A percentile compares a stretch with the other conserved stretches of the same genome.
Evolutionary conservation across 2,797 vertebrate species (phyloP).

Genomic region (Thamnophis elegans): DNA sequence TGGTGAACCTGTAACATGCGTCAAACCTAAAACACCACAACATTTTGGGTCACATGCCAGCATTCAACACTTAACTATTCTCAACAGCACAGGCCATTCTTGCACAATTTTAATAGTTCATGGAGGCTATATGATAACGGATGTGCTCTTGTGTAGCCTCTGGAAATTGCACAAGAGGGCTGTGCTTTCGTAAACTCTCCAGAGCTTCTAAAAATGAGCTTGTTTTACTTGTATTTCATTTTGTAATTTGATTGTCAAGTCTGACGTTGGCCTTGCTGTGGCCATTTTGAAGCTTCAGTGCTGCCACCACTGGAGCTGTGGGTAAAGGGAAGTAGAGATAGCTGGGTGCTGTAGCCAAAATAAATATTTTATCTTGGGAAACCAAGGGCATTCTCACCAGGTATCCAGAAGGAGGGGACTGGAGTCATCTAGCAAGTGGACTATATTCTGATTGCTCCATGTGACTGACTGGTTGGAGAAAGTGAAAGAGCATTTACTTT

Average conservation of each 20-base stretch:
- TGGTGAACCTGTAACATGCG: background rate
- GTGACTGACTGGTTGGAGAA: no score
- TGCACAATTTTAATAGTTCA: background rate
- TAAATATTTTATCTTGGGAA: no score
- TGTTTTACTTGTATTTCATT: background rate
- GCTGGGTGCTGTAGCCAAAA: no score
- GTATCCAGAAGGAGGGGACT: no score
- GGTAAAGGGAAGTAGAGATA: no score
- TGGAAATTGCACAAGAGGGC: background rate
- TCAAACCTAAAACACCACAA: background rate
- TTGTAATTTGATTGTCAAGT: background rate
- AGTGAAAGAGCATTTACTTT: no score
- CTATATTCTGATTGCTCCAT: no score
- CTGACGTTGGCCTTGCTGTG: no score
- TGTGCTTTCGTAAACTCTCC: background rate
- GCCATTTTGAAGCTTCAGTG: no score
- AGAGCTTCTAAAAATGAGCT: background rate
- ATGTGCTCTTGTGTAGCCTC: background rate
- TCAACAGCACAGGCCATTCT: background rate
- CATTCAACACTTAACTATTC: background rate
- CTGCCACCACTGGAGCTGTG: no score
- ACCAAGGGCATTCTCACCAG: no score
- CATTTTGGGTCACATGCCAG: background rate
- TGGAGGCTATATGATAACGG: background rate
- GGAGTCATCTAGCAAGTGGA: no score